phyloP scores from a whole-genome alignment of 2,888 invertebrate genomes.

The Eilema sororculum region DNA sequence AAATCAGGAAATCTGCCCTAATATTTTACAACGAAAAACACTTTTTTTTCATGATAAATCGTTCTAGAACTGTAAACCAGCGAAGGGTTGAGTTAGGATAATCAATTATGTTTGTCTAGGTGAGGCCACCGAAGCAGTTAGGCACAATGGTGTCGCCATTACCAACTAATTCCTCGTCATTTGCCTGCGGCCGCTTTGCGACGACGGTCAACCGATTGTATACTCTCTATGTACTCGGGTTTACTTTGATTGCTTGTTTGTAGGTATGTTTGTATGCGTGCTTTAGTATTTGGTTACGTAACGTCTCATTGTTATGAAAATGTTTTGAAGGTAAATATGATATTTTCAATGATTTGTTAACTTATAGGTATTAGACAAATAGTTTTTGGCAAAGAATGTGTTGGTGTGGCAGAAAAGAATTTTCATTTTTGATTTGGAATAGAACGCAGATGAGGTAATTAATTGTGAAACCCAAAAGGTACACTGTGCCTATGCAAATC shows the following conservation, averaged over 20 bases:
- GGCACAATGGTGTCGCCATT: conserved; percentile 85
- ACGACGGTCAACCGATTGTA: conserved; percentile 73
- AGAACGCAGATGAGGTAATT: too few relatives aligned
- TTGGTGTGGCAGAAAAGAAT: too few relatives aligned
- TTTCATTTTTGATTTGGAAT: too few relatives aligned
- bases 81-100: conserved; percentile 70
- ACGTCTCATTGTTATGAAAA: background rate
- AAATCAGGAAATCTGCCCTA: background rate
- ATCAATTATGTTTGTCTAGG: conserved; percentile 82
- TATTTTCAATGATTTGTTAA: background rate
- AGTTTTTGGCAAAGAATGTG: too few relatives aligned
- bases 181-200: conserved; percentile 79
- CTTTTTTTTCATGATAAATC: conserved; percentile 22
- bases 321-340: background rate
- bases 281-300: conserved; percentile 17
- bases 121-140: conserved; percentile 81
- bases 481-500: too few relatives aligned
- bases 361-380: too few relatives aligned
- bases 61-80: conserved; percentile 42
- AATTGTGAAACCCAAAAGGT: too few relatives aligned
- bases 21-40: background rate
- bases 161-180: conserved; percentile 85
- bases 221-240: conserved; percentile 42
- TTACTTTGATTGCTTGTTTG: conserved; percentile 41
- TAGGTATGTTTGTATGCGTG: conserved; percentile 8